A percentile compares a stretch with the other conserved stretches of the same genome.
phyloP scores from a whole-genome alignment of 35 echinoderm and acorn worm species.

The Eucidaris tribuloides region DNA sequence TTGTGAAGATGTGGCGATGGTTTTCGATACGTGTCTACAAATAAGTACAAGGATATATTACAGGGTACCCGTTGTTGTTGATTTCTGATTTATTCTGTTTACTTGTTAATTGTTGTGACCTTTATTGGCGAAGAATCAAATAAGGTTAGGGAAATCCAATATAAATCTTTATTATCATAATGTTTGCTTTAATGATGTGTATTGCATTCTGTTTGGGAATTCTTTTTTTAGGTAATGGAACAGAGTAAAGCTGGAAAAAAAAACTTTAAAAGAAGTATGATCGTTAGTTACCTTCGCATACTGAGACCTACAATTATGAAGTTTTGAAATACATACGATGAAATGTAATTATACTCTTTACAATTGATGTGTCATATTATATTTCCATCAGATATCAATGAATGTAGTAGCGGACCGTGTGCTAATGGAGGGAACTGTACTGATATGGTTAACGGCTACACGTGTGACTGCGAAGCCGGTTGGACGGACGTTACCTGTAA shows the following conservation, averaged over 20 bases:
- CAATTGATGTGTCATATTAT: background rate
- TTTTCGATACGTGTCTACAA: background rate
- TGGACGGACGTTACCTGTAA: conserved; percentile 47
- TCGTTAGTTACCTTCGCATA: no score
- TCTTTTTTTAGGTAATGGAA: no score
- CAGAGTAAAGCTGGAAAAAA: no score
- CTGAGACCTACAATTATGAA: no score
- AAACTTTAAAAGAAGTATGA: no score
- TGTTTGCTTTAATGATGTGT: background rate
- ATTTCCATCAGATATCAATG: conserved; percentile 46
- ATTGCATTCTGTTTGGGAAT: background rate
- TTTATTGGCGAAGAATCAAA: background rate
- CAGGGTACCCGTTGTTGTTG: background rate
- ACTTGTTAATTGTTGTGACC: background rate
- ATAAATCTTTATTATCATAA: background rate
- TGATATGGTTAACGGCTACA: conserved; percentile 30
- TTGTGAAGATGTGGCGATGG: background rate
- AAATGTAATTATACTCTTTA: background rate
- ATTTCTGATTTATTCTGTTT: background rate
- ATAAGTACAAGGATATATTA: background rate
- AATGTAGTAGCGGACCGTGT: conserved; percentile 55
- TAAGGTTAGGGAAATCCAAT: no score
- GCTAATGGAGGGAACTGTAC: conserved; percentile 43
- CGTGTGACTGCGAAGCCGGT: conserved; percentile 39
- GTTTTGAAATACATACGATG: no score